Evolutionary conservation across 2,113 vertebrate genomes (phyloP), one percentile per base, ranked within the genome.

Genomic region (Athene cunicularia): DNA sequence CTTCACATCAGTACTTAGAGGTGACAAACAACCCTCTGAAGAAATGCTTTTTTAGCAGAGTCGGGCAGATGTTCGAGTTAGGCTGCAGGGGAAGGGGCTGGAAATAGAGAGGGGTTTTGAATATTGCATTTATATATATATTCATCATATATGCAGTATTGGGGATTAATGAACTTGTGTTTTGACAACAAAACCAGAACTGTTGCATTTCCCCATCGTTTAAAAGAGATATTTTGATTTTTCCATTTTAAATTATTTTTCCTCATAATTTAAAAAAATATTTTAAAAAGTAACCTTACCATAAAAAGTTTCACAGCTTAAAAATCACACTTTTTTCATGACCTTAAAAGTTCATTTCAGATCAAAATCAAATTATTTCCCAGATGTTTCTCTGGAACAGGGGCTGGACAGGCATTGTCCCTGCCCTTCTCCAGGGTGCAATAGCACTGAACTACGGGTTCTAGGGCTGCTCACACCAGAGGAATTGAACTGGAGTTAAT

Each of bases 261-360:
- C 37, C 8, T 45, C 12, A 30, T 62, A 67, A 63, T 72, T 50
- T 3, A 47, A 86, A 89, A 80, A 80, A 56, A 11, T 17, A 33
- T 4, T n/a, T 71, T n/a, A n/a, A 26, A 59, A 91, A 72, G 17
- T 41, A 82, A 19, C 11, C 27, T 85, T 67, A 37, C 24, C 55
- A 77, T 47, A 79, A 91, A 84, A 95, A 79, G 7, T 79, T 95
- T 94, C 95, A 96, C 91, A 94, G 89, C 43, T 96, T 96, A 91
- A 87, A 87, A 96, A 85, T 64, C 59, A 60, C n/a, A 28, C 14
- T 79, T 87, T 59, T 95, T 45, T 74, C 12, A 75, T 96, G 14
- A 73, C 47, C 33, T 41, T 74, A 33, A 8, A 75, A 85, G 23
- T 85, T 85, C 0, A 0, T 79, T 85, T 91, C 64, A 82, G n/a